Percentiles rank a stretch among this genome's conserved stretches.
These are phyloP conservation scores for Synaphobranchus kaupii DNA, from an alignment of 2,797 vertebrate genomes.

Conservation along the genomic window DNA sequence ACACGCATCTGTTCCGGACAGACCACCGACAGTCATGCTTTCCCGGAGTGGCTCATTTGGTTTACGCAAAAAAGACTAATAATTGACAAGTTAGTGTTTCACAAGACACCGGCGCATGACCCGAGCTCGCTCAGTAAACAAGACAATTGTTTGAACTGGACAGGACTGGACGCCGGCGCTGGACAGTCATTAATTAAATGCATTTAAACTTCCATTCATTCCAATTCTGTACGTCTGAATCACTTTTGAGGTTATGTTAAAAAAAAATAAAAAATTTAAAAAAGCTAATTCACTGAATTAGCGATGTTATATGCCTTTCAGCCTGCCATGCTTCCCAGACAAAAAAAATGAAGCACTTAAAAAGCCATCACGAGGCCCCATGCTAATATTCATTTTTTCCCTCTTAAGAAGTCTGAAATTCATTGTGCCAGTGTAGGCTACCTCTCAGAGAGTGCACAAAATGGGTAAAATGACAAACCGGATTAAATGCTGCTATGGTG, in stretches of 20 bases:
- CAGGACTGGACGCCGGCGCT: background rate
- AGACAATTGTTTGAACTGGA: no score
- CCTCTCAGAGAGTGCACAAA: background rate
- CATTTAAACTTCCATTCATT: background rate
- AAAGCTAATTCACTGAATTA: background rate
- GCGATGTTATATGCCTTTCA: background rate
- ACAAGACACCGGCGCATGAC: background rate
- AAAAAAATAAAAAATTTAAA: background rate
- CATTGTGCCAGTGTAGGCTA: background rate
- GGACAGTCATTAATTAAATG: background rate
- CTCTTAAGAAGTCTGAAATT: background rate
- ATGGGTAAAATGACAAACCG: background rate
- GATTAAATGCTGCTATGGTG: background rate
- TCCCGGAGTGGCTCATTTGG: background rate
- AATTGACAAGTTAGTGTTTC: conserved; percentile 10
- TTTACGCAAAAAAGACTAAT: background rate
- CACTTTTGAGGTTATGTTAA: background rate
- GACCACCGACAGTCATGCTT: background rate
- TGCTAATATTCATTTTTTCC: background rate
- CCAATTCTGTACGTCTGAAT: background rate
- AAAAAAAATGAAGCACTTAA: background rate
- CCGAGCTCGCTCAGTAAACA: background rate
- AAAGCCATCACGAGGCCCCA: background rate
- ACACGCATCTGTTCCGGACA: background rate
- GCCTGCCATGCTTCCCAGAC: background rate